These are phyloP conservation scores for Micromussa lordhowensis DNA, from an alignment of 92 coral and sea anemone genomes.

Conservation along the genomic window DNA sequence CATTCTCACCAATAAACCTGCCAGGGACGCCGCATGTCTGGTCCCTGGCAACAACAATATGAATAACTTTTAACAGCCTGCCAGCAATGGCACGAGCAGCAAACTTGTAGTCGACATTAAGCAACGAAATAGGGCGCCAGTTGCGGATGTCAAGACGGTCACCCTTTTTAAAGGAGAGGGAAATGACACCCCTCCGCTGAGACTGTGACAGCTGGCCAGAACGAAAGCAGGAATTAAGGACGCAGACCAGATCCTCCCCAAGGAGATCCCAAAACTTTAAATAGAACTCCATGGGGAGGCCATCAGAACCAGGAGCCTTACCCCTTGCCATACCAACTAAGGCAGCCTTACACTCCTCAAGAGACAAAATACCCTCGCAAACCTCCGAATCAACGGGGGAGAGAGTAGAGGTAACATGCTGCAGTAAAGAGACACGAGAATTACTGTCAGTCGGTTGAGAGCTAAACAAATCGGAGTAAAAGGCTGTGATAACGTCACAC, in stretches of 20 bases:
- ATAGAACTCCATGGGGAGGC: conserved; percentile 6
- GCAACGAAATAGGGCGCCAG: conserved; percentile 1
- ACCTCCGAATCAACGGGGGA: neutral
- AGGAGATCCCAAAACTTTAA: neutral
- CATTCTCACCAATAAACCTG: conserved; percentile 14
- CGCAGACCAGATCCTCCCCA: conserved; percentile 1
- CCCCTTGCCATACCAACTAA: neutral
- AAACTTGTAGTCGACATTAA: neutral
- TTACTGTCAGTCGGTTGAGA: neutral
- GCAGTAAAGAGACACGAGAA: neutral
- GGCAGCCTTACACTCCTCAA: conserved; percentile 12
- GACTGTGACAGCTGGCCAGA: neutral
- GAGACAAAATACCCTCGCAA: conserved; percentile 40
- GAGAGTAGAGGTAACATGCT: neutral
- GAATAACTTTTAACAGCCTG: neutral
- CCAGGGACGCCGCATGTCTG: conserved; percentile 38
- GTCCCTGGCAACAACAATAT: neutral
- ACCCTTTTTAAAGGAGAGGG: neutral
- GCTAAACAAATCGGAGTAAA: conserved; percentile 17
- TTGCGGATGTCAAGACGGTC: neutral
- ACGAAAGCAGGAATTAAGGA: neutral
- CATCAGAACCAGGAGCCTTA: conserved; percentile 25
- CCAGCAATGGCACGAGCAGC: conserved; percentile 6
- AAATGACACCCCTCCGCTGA: neutral
- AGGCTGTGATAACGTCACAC: neutral